These are phyloP conservation scores for Chloropsis cyanopogon DNA, from an alignment of 2,113 vertebrate species.

Conservation along the genomic window DNA sequence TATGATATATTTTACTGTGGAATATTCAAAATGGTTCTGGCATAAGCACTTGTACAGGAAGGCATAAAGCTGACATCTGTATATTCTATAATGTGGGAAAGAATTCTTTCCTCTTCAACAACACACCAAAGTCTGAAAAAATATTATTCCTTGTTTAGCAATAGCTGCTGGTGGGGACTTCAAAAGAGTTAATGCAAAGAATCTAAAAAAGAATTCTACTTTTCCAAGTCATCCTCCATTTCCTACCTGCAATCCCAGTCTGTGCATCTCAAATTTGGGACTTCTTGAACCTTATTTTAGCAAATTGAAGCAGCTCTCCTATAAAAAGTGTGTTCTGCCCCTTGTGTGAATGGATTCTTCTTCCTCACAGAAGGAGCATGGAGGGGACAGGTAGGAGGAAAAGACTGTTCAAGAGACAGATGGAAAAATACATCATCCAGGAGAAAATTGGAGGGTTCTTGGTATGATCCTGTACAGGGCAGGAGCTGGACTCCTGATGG, in stretches of 20 bases:
- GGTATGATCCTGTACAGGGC: not conserved
- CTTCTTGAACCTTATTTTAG: not conserved
- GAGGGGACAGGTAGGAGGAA: not conserved
- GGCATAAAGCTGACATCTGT: not conserved
- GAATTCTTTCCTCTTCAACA: not conserved
- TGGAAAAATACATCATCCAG: not conserved
- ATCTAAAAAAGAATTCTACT: not conserved
- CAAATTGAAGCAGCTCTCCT: not conserved
- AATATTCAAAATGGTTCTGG: not conserved
- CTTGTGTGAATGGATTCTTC: not conserved
- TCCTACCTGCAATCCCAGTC: not conserved
- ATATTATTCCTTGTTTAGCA: not conserved
- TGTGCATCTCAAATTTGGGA: rapidly evolving
- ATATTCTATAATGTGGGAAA: not conserved
- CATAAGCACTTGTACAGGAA: not conserved
- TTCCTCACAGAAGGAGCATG: not conserved
- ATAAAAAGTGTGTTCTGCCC: not conserved
- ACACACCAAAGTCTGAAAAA: not conserved
- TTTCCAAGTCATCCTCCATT: rapidly evolving
- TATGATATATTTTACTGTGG: not conserved
- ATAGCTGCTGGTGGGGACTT: not conserved
- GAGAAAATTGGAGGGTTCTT: not conserved
- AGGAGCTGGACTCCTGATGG: not conserved
- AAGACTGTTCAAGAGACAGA: not conserved
- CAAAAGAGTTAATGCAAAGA: not conserved